A percentile compares a stretch with the other conserved stretches of the same genome.
These are phyloP conservation scores for Galeruca laticollis DNA, from an alignment of 2,888 invertebrate species.

Conservation along the genomic window DNA sequence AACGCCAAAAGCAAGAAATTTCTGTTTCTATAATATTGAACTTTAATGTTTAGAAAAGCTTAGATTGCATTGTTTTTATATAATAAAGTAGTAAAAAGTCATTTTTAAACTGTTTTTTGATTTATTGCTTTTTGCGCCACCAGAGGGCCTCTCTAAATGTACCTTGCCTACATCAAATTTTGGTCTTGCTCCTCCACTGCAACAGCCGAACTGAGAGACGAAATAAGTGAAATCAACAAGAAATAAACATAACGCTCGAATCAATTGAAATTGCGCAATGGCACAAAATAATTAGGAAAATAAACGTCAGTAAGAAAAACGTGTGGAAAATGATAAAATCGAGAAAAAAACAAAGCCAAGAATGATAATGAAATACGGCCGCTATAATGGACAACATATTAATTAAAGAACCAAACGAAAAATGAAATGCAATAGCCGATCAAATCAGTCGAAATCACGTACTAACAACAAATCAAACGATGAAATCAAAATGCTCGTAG, in stretches of 20 bases:
- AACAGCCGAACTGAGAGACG: neutral
- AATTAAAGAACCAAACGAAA: neutral
- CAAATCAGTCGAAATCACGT: neutral
- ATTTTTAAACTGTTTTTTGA: too few species aligned
- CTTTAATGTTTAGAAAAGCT: too few species aligned
- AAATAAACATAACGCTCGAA: neutral
- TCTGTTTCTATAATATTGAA: too few species aligned
- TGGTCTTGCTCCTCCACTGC: too few species aligned
- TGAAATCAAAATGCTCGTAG: neutral
- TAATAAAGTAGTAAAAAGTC: too few species aligned
- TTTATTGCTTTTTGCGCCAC: too few species aligned
- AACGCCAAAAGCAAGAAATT: too few species aligned
- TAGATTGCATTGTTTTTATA: too few species aligned
- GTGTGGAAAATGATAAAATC: neutral
- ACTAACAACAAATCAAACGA: neutral
- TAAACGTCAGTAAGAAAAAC: neutral
- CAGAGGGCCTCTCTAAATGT: too few species aligned
- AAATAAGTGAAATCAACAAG: neutral
- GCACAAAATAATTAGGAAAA: neutral
- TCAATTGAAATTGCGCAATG: neutral
- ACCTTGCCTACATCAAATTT: too few species aligned
- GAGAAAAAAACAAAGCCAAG: neutral
- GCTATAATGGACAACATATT: slow-evolving; percentile 1
- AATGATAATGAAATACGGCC: slow-evolving; percentile 10
- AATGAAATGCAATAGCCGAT: too few species aligned